Base-by-base conservation (phyloP, 2,888 invertebrate genomes). In the Caprella mutica region DNA sequence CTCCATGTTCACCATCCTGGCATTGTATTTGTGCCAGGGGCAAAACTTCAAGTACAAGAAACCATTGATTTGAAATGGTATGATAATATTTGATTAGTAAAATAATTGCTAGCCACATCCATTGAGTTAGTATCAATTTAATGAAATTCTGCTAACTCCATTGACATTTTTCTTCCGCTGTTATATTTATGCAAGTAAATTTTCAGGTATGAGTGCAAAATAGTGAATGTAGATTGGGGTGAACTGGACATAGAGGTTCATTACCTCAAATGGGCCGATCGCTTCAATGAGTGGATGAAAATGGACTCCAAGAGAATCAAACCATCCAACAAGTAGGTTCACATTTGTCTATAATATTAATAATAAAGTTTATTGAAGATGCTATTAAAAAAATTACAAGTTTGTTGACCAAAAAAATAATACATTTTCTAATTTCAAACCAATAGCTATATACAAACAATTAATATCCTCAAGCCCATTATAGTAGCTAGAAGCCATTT, bases 251-350 rank as follows among this genome's bases (percentile, higher is more conserved):
- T 92, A 1, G 75, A 92, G 54, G 85, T 94, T 57, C 89, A 88
- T 73, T 93, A 90, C 74, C 87, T 89, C 66, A 84, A 84, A 66
- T 81, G 80, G 77, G 77, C 78, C 21, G 80, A 80, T 77, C 76
- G 82, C 65, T 81, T 78, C 69, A 91, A 92, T 69, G 93, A 94
- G 75, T 93, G 93, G 93, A 85, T 94, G 66, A 81, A 81, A 35
- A 88, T 91, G 72, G 61, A 65, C 40, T 65, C 65, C 17, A 56
- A 56, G 1, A 44, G 63, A n/a, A 65, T 65, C 40, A 46, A 60
- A 12, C 56, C 60, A 9, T 24, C 58, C 14, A n/a, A n/a, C n/a
- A n/a, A n/a, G n/a, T n/a, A n/a, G n/a, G n/a, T n/a, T n/a, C 40
- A 17, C 51, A 52, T 19, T 35, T 26, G 38, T 59, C 59, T 30